Evolutionary conservation across 2,797 vertebrate species (phyloP).

Genomic region (Gallinago solitaria): DNA sequence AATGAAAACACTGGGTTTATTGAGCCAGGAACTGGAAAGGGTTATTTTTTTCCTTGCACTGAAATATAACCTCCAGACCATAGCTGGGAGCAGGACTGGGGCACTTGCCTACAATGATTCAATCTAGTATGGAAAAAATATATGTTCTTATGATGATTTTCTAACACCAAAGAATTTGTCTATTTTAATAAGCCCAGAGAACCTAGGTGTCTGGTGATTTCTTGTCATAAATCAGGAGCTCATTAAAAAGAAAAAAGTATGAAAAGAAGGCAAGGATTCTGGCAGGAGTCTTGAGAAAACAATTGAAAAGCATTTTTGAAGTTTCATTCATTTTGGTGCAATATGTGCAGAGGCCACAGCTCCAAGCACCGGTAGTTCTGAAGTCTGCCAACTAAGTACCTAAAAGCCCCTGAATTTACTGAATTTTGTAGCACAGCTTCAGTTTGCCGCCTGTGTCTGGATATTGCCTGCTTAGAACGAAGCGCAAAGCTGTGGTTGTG

Average conservation of each 20-base stretch:
- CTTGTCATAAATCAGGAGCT: constrained; percentile 74
- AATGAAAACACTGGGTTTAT: background rate
- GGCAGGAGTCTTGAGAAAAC: constrained; percentile 55
- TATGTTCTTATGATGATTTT: constrained; percentile 35
- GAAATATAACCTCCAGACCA: constrained; percentile 10
- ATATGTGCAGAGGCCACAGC: constrained; percentile 3
- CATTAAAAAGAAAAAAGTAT: constrained; percentile 67
- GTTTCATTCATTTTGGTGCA: constrained; percentile 36
- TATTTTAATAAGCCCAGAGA: constrained; percentile 74
- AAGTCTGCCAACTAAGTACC: constrained; percentile 44
- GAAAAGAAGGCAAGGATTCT: constrained; percentile 31
- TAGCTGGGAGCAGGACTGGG: background rate
- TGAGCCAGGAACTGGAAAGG: constrained; percentile 2
- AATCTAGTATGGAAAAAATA: constrained; percentile 55
- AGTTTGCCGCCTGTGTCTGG: constrained; percentile 3
- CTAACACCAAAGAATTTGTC: constrained; percentile 71
- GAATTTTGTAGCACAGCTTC: constrained; percentile 18
- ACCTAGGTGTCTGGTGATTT: constrained; percentile 69
- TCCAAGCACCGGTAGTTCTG: constrained; percentile 13
- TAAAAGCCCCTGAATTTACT: constrained; percentile 28
- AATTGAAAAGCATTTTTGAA: constrained; percentile 62
- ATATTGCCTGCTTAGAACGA: constrained; percentile 25
- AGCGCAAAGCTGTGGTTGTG: constrained; percentile 44
- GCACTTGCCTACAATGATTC: constrained; percentile 27
- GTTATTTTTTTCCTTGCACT: constrained; percentile 8